Evolutionary conservation across 1,140 invertebrate species (phyloP), one percentile per base, ranked within the genome.

Genomic region (Hyphantria cunea): DNA sequence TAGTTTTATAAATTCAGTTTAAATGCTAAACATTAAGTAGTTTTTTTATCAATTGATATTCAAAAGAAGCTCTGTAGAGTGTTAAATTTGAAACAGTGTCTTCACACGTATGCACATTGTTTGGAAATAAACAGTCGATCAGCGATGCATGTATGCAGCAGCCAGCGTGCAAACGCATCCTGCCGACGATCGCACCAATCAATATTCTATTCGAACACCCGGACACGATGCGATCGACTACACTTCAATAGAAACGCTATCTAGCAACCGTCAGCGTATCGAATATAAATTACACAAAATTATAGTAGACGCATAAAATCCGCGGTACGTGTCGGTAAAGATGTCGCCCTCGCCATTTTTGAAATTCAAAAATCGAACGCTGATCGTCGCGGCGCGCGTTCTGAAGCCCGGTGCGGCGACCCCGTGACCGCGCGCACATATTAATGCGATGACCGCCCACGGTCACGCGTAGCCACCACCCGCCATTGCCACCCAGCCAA

Each of bases 221-320:
- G 82, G 82, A 84, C 84, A 83, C 66, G 63, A 72, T 70, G 55
- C 72, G 69, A 72, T 74, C 66, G 70, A 48, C 70, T 58, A 74
- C 67, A 82, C 78, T 76, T 84, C 80, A 83, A 81, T 85, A 76
- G 79, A 63, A 64, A 74, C 68, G 80, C 74, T 75, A 82, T 82
- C 76, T 76, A 81, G 69, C 45, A 72, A 76, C 81, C 76, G 80
- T 72, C 68, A 67, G 66, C 83, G 82, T 72, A 82, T 75, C 78
- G 84, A 85, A 89, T 89, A 85, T 86, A 86, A 89, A 89, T 83
- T 84, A 84, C 76, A 82, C 78, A 67, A 85, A 86, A 86, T 86
- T 85, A 85, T 85, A 80, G 81, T 70, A 80, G 79, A 81, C 73
- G 80, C 77, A 82, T 81, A 78, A 84, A 84, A 79, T 75, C 74